Evolutionary conservation across 2,888 invertebrate species (phyloP).

Genomic region (Ptychoptera albimana): DNA sequence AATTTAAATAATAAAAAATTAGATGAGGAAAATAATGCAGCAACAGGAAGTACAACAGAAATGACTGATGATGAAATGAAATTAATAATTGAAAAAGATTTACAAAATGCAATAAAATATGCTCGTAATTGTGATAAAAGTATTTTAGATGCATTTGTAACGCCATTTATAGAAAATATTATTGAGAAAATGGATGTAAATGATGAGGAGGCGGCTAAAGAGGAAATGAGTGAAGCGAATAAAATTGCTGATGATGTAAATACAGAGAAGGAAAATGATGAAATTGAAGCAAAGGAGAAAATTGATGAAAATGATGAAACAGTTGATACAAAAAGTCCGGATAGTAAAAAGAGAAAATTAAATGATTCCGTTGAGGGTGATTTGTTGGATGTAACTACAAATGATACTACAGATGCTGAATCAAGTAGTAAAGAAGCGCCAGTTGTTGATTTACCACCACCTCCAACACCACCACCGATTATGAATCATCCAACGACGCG

Average conservation of each 20-base stretch:
- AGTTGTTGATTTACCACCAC: neutral
- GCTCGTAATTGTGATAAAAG: neutral
- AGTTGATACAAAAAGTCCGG: slow-evolving; percentile 16
- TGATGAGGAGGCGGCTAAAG: slow-evolving; percentile 19
- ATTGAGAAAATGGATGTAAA: slow-evolving; percentile 17
- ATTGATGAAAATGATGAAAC: slow-evolving; percentile 26
- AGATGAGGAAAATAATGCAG: neutral
- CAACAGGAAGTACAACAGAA: slow-evolving; percentile 10
- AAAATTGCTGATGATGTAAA: slow-evolving; percentile 2
- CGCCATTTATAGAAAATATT: slow-evolving; percentile 25
- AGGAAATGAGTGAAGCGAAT: slow-evolving; percentile 2
- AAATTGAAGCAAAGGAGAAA: slow-evolving; percentile 15
- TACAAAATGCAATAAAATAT: slow-evolving; percentile 10
- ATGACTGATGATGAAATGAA: slow-evolving; percentile 9
- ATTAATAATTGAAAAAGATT: slow-evolving; percentile 5
- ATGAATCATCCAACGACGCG: slow-evolving; percentile 13
- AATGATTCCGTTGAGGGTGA: neutral
- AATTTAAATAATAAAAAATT: slow-evolving; percentile 24
- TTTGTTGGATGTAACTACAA: neutral
- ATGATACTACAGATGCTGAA: neutral
- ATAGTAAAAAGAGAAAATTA: slow-evolving; percentile 4
- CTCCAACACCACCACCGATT: neutral
- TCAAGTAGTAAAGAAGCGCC: neutral
- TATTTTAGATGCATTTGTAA: slow-evolving; percentile 35
- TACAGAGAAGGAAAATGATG: slow-evolving; percentile 8